phyloP scores from a whole-genome alignment of 1,140 invertebrate genomes.

The Halesus radiatus region DNA sequence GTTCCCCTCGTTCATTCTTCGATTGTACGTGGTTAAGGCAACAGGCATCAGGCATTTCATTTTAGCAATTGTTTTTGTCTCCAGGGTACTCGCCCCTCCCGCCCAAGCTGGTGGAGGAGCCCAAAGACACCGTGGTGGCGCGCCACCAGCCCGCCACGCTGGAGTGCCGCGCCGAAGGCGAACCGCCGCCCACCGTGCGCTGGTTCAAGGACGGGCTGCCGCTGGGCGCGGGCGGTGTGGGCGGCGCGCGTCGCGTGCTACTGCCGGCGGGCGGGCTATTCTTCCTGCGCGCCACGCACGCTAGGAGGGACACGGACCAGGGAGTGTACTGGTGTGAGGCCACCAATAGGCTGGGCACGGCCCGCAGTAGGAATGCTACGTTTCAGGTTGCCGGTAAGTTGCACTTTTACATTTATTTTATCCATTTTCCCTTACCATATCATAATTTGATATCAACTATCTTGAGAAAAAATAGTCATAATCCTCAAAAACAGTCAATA shows the following conservation, averaged over 20 bases:
- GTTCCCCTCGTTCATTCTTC: too few species aligned
- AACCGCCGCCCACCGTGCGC: constrained; percentile 78
- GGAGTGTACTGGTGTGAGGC: constrained; percentile 93
- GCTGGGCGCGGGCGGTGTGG: constrained; percentile 24
- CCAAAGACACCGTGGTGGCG: constrained; percentile 85
- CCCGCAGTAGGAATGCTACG: constrained; percentile 86
- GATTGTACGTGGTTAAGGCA: too few species aligned
- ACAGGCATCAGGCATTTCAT: too few species aligned
- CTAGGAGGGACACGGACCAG: constrained; percentile 82
- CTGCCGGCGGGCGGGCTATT: constrained; percentile 85
- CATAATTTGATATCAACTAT: too few species aligned
- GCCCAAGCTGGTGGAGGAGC: constrained; percentile 88
- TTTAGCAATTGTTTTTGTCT: not conserved
- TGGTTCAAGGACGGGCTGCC: constrained; percentile 83
- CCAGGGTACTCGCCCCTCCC: constrained; percentile 61
- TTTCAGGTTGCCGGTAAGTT: constrained; percentile 85
- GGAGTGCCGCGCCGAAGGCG: constrained; percentile 81
- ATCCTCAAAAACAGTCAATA: too few species aligned
- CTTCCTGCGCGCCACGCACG: constrained; percentile 82
- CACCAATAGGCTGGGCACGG: constrained; percentile 83
- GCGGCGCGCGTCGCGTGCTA: constrained; percentile 75
- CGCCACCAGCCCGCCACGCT: constrained; percentile 85
- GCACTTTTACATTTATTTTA: too few species aligned
- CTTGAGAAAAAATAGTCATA: too few species aligned
- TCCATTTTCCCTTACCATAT: too few species aligned